Base-by-base conservation (phyloP, 2,888 invertebrate species). In the Tuberolachnus salignus region DNA sequence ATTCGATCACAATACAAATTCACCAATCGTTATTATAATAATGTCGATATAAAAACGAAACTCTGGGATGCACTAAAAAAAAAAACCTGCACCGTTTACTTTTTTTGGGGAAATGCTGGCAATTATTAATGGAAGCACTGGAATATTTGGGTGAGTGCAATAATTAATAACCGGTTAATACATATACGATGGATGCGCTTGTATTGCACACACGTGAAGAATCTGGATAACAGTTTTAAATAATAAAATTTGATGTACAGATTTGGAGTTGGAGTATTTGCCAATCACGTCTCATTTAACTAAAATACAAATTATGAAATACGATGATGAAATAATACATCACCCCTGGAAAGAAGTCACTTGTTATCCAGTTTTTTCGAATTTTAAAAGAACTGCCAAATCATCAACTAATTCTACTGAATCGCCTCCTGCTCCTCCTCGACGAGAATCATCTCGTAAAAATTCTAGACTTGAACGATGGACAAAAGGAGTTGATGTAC, bases 241-340 rank as follows among this genome's bases (percentile, higher is more conserved):
- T 59, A 61, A 59, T 75, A 11, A 14, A 69, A 78, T 78, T 78
- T 69, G 51, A 78, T 78, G 42, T 78, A n/a, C 59, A 78, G 90
- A 91, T 85, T 87, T 91, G 84, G 90, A 91, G 87, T 90, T 93
- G 85, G 92, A 93, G 88, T 93, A 92, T 86, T 91, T 92, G 86
- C 92, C 93, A 84, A 91, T 93, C 84, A 91, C 93, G 82, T 90
- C 92, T 69, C 93, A 92, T 82, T 87, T 93, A 84, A 93, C 92
- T 83, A 91, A 92, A 87, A 92, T 93, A 85, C 89, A 92, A 85
- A 90, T 92, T 71, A 92, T 92, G 85, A 92, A 91, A 87, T 90
- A 88, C 84, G 86, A 81, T 80, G 75, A 82, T 49, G 80, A 72
- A 26, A 66, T 81, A 14, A 59, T 81, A 23, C 81, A 81, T 26